Base-by-base conservation (phyloP, 2,113 vertebrate genomes). In the Python bivittatus region DNA sequence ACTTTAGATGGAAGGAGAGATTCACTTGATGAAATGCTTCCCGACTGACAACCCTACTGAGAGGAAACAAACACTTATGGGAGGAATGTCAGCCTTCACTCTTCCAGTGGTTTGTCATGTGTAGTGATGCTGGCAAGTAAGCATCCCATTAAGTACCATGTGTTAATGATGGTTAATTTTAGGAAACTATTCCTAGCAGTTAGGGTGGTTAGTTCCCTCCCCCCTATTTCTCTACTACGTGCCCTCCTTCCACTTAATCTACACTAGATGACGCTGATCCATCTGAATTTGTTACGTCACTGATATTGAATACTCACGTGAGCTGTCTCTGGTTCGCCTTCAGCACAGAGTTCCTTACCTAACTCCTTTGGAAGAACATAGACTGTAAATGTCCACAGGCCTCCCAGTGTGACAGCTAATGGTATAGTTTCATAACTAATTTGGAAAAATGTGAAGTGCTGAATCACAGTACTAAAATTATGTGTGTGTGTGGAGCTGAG, bases 281-380 rank as follows among this genome's bases (percentile, higher is more conserved):
- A 42, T 6, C 33, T 56, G 52, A 79, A 58, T 61, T 58, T 85
- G 0, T 84, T 42, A 64, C 6, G 84, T 29, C 54, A 9, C 17
- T 53, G 52, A 54, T 91, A 53, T 29, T 27, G n/a, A 48, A 68
- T 20, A 44, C 27, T 86, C 20, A 64, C 64, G 61, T 72, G 54
- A 44, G 84, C 58, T 88, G 17, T 20, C 20, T 48, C 23, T 84
- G 23, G 48, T 56, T 44, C 38, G 13, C 29, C 20, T 84, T 48
- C 15, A 86, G n/a, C n/a, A n/a, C 44, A 29, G 68, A 90, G 58
- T 53, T 93, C 56, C 48, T 90, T 20, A 4, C 90, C 92, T 83
- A 87, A 52, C 48, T 84, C 54, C 44, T 11, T 1, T 58, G 12
- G 0, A 91, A 89, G 61, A 61, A 88, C 53, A 22, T 2, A 0